These are phyloP conservation scores for Tribolium castaneum DNA, from an alignment of 1,140 invertebrate genomes.

Conservation along the genomic window DNA sequence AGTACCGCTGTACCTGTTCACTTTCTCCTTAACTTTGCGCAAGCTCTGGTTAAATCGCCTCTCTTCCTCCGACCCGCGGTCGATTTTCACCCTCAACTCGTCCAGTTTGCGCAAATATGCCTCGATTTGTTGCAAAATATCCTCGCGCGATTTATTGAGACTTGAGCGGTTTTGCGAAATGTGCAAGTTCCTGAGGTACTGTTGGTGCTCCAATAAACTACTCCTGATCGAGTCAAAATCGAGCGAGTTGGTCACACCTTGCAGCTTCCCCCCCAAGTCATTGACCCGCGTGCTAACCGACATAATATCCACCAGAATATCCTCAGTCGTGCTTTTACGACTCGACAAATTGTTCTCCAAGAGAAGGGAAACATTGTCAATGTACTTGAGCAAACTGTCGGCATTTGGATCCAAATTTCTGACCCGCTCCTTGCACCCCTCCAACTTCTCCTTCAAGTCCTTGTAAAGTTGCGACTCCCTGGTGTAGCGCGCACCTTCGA, in stretches of 20 bases:
- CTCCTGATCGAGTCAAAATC: neutral
- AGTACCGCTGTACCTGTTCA: constrained; percentile 50
- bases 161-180: neutral
- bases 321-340: constrained; percentile 14
- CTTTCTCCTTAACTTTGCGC: constrained; percentile 46
- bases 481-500: neutral
- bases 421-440: neutral
- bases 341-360: constrained; percentile 2
- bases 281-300: constrained; percentile 11
- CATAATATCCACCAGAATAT: constrained; percentile 25
- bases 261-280: constrained; percentile 4
- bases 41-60: neutral
- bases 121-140: constrained; percentile 1
- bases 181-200: neutral
- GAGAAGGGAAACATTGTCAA: neutral
- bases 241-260: neutral
- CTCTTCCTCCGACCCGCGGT: neutral
- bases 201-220: neutral
- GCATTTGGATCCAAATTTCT: neutral
- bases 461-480: neutral
- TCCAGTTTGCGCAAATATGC: constrained; percentile 10
- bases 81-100: neutral
- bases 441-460: constrained; percentile 42
- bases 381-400: constrained; percentile 3
- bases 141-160: neutral